Percentiles rank a stretch among this genome's conserved stretches.
Evolutionary conservation across 2,888 invertebrate genomes (phyloP).

Genomic region (Mesorhabditis sp.): DNA sequence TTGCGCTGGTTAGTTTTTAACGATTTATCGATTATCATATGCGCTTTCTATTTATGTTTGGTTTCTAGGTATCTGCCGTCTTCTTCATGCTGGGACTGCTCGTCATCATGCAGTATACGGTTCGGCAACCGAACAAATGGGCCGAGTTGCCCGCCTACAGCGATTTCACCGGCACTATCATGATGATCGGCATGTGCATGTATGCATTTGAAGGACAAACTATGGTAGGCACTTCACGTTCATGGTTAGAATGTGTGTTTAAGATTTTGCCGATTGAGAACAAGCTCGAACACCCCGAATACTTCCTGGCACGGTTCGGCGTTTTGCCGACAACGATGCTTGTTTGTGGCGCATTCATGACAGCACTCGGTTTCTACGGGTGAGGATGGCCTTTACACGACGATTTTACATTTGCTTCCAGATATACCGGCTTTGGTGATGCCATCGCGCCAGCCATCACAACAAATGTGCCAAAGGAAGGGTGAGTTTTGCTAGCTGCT

Average conservation of each 20-base stretch:
- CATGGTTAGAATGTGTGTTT: conserved; percentile 6
- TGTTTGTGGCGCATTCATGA: conserved; percentile 50
- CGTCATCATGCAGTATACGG: conserved; percentile 55
- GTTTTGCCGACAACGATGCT: conserved; percentile 58
- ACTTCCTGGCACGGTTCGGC: conserved; percentile 54
- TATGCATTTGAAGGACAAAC: conserved; percentile 58
- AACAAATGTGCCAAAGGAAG: conserved; percentile 53
- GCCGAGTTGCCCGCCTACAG: conserved; percentile 48
- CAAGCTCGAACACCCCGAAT: conserved; percentile 54
- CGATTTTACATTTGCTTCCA: neutral
- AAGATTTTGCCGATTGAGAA: conserved; percentile 57
- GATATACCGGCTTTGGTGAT: conserved; percentile 55
- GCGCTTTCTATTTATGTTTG: neutral
- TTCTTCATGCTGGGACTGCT: conserved; percentile 56
- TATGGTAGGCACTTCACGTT: conserved; percentile 38
- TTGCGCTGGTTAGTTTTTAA: conserved; percentile 42
- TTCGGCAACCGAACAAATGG: conserved; percentile 53
- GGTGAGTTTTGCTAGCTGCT: conserved; percentile 23
- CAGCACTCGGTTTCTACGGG: conserved; percentile 56
- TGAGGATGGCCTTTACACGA: neutral
- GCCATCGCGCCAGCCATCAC: conserved; percentile 51
- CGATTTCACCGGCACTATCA: conserved; percentile 51
- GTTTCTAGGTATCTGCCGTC: conserved; percentile 42
- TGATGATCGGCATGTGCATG: conserved; percentile 58
- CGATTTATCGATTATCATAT: neutral